A percentile compares a stretch with the other conserved stretches of the same genome.
Evolutionary conservation across 2,888 invertebrate genomes (phyloP).

Genomic region (Phasia obesa): DNA sequence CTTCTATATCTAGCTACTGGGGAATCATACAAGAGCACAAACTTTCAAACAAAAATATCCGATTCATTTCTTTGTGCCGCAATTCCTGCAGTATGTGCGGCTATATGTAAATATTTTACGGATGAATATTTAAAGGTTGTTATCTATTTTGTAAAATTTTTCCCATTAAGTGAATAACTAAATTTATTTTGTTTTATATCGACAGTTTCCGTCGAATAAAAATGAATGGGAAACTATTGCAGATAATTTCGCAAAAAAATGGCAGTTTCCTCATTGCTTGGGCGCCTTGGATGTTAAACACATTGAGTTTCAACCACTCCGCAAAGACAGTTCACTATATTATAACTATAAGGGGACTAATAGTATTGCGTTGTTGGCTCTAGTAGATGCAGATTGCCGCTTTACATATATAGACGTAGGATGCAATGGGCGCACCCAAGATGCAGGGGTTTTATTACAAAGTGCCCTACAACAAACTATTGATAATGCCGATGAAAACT

Average conservation of each 20-base stretch:
- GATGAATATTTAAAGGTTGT: not conserved
- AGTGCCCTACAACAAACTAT: not conserved
- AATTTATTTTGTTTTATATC: not conserved
- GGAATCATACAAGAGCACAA: slow-evolving; percentile 17
- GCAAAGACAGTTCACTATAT: not conserved
- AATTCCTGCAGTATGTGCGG: slow-evolving; percentile 26
- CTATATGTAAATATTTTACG: slow-evolving; percentile 34
- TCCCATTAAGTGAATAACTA: too few relatives aligned
- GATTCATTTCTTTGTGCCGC: slow-evolving; percentile 7
- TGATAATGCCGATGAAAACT: not conserved
- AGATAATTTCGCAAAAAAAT: slow-evolving; percentile 38
- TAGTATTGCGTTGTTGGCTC: slow-evolving; percentile 61
- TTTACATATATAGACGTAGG: slow-evolving; percentile 50
- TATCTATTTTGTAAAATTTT: not conserved
- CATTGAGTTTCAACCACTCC: not conserved
- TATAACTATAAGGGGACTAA: slow-evolving; percentile 46
- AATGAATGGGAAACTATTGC: not conserved
- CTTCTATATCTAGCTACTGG: slow-evolving; percentile 33
- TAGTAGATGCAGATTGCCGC: slow-evolving; percentile 58
- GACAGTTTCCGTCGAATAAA: not conserved
- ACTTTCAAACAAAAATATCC: slow-evolving; percentile 12
- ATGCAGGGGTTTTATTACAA: not conserved
- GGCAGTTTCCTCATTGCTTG: slow-evolving; percentile 64
- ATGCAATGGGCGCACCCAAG: not conserved
- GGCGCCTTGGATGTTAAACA: slow-evolving; percentile 54